These are phyloP conservation scores for Leptopilina myrica DNA, from an alignment of 2,888 invertebrate genomes.

Conservation along the genomic window DNA sequence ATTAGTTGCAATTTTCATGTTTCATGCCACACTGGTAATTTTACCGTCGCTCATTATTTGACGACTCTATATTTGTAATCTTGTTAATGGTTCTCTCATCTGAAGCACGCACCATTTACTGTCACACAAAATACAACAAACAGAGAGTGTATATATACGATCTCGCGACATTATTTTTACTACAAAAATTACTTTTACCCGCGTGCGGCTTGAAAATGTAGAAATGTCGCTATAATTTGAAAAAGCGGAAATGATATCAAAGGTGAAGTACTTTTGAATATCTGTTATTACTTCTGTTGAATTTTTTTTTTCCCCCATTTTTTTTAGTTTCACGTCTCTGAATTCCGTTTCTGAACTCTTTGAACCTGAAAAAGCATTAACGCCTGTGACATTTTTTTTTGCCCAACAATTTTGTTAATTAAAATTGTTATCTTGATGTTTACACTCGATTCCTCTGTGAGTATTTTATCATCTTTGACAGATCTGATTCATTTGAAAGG, in stretches of 20 bases:
- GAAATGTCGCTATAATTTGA: not conserved
- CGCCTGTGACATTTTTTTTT: not conserved
- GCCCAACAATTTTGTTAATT: not conserved
- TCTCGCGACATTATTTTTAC: conserved; percentile 27
- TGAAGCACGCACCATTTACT: conserved; percentile 29
- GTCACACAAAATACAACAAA: conserved; percentile 21
- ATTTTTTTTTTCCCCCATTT: not conserved
- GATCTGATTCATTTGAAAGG: not conserved
- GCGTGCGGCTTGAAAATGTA: not conserved
- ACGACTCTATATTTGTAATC: conserved; percentile 36
- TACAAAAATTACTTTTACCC: conserved; percentile 13
- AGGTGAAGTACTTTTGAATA: not conserved
- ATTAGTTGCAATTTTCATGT: not conserved
- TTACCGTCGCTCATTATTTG: conserved; percentile 27
- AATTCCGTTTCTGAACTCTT: not conserved
- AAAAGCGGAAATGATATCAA: conserved; percentile 18
- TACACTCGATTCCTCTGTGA: not conserved
- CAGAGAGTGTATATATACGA: not conserved
- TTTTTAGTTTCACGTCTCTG: too few species aligned
- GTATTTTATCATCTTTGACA: conserved; percentile 1
- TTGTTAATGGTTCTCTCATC: conserved; percentile 26
- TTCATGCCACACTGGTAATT: conserved; percentile 24
- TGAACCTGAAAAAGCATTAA: not conserved
- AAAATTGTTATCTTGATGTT: not conserved
- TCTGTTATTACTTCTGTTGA: conserved; percentile 11